Conservation (phyloP, 2,797 vertebrate genomes). For the Mastacembelus armatus region DNA sequence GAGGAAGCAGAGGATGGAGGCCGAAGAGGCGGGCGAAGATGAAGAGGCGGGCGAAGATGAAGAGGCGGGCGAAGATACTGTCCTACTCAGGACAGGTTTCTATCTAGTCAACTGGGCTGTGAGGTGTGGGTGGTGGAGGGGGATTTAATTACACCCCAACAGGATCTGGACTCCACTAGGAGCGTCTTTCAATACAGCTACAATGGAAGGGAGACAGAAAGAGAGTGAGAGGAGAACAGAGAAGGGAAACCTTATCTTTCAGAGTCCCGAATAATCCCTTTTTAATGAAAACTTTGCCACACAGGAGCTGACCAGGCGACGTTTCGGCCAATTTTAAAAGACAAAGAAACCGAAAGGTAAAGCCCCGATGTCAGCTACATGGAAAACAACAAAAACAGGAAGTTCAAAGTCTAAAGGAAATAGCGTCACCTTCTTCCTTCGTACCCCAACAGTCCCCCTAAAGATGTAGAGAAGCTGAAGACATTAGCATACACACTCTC, state of each 20-base stretch:
- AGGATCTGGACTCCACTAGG: constrained; percentile 29
- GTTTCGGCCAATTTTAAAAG: too few relatives aligned
- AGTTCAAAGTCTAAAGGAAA: too few relatives aligned
- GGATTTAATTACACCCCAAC: constrained; percentile 32
- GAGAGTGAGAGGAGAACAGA: constrained; percentile 17
- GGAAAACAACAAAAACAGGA: background rate
- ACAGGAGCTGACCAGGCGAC: background rate
- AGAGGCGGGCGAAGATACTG: constrained; percentile 1
- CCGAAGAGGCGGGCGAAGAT: background rate
- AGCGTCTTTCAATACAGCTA: constrained; percentile 38
- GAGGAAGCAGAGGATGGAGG: too few relatives aligned
- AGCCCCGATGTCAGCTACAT: background rate
- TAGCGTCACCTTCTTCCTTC: too few relatives aligned
- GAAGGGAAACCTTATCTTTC: constrained; percentile 53
- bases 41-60: too few relatives aligned
- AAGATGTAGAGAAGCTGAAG: too few relatives aligned
- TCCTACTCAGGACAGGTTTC: constrained; percentile 8
- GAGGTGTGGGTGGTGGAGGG: background rate
- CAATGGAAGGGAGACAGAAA: constrained; percentile 3
- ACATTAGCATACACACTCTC: constrained; percentile 18
- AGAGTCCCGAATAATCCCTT: constrained; percentile 55
- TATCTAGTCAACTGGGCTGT: too few relatives aligned
- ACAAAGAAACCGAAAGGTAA: background rate
- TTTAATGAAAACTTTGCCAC: constrained; percentile 61
- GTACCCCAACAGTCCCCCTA: too few relatives aligned